These are phyloP conservation scores for Archips xylosteana DNA, from an alignment of 2,888 invertebrate genomes.

Conservation along the genomic window DNA sequence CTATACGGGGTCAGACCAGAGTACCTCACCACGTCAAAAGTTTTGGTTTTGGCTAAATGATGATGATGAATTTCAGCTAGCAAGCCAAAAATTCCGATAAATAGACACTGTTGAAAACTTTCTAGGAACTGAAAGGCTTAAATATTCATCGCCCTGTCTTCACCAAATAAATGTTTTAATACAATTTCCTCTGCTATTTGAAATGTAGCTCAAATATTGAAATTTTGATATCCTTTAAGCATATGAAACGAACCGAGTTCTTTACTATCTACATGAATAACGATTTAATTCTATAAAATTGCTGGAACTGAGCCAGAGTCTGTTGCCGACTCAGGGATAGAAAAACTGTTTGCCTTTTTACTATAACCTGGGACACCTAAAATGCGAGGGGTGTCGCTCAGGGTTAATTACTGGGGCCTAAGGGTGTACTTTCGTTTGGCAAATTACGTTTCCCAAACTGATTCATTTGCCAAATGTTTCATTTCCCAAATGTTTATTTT, in stretches of 20 bases:
- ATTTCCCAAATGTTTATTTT: no score
- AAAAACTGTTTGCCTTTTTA: constrained; percentile 42
- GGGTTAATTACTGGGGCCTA: neutral
- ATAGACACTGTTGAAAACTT: neutral
- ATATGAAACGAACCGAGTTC: constrained; percentile 16
- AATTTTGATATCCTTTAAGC: constrained; percentile 10
- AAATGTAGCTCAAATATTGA: constrained; percentile 4
- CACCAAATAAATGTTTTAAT: constrained; percentile 4
- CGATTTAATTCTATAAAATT: constrained; percentile 54
- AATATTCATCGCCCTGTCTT: neutral
- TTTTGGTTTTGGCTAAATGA: no score
- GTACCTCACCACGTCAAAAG: constrained; percentile 58
- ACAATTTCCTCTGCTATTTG: neutral
- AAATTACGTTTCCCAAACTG: no score
- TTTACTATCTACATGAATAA: constrained; percentile 53
- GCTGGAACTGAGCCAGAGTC: constrained; percentile 46
- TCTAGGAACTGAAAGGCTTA: neutral
- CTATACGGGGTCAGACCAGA: constrained; percentile 62
- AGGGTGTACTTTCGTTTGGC: no score
- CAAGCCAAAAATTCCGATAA: neutral
- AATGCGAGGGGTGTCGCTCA: constrained; percentile 31
- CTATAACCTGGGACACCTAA: constrained; percentile 38
- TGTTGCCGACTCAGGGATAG: constrained; percentile 34
- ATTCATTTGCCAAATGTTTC: no score
- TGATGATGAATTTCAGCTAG: neutral